phyloP scores from a whole-genome alignment of 2,888 invertebrate genomes.

The Mystacides longicornis region DNA sequence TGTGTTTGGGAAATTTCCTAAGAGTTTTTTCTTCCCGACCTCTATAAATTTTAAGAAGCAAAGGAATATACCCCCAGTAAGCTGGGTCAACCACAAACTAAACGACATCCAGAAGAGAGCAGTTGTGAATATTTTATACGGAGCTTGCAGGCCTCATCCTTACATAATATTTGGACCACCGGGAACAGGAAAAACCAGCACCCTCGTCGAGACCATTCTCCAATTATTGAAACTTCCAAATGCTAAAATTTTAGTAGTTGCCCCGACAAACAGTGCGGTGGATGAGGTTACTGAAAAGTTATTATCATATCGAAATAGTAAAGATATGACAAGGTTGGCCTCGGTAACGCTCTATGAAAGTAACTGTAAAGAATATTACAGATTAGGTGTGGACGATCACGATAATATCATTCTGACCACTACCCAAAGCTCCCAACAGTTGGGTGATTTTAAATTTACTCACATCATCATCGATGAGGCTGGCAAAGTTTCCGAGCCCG shows the following conservation, averaged over 20 bases:
- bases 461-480: slow-evolving; percentile 91
- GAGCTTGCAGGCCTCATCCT: slow-evolving; percentile 68
- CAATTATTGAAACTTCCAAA: slow-evolving; percentile 57
- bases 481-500: slow-evolving; percentile 88
- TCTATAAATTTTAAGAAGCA: neutral
- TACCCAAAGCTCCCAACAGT: neutral
- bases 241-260: neutral
- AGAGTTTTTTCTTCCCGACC: neutral
- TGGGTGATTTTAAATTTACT: slow-evolving; percentile 65
- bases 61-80: neutral
- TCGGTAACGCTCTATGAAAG: slow-evolving; percentile 57
- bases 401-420: neutral
- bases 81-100: neutral
- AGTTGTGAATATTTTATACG: slow-evolving; percentile 56
- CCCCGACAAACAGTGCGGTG: slow-evolving; percentile 62
- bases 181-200: slow-evolving; percentile 65
- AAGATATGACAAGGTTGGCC: slow-evolving; percentile 70
- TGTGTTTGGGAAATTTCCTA: too few species aligned
- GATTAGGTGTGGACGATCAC: neutral
- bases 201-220: slow-evolving; percentile 70
- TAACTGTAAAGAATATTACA: slow-evolving; percentile 33
- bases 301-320: slow-evolving; percentile 56
- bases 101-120: neutral
- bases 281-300: slow-evolving; percentile 64
- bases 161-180: slow-evolving; percentile 85